Evolutionary conservation across 2,888 invertebrate species (phyloP).

Genomic region (Cerastoderma edule): DNA sequence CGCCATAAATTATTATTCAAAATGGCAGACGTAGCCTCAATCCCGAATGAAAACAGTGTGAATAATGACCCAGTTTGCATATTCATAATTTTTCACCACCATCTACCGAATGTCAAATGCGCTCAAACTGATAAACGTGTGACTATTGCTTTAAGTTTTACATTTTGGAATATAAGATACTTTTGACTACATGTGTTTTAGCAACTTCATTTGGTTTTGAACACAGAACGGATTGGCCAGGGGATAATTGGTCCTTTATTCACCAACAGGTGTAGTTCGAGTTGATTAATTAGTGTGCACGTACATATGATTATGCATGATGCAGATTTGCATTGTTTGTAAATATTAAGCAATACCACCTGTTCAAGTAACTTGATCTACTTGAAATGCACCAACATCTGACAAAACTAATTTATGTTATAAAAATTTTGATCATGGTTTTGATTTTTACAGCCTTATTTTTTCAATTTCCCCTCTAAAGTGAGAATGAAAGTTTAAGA

Average conservation of each 20-base stretch:
- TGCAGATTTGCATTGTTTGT: constrained; percentile 20
- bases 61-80: constrained; percentile 74
- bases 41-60: constrained; percentile 72
- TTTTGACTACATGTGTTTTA: no score
- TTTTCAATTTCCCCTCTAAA: not conserved
- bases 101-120: no score
- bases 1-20: constrained; percentile 78
- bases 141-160: no score
- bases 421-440: not conserved
- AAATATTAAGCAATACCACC: not conserved
- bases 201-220: no score
- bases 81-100: constrained; percentile 70
- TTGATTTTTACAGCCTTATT: not conserved
- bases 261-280: no score
- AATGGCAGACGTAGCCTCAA: constrained; percentile 72
- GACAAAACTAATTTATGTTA: not conserved
- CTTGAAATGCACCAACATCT: not conserved
- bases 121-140: no score
- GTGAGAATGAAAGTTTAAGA: no score
- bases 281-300: constrained; percentile 3
- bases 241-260: no score
- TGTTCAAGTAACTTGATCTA: no score
- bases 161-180: no score
- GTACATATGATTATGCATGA: constrained; percentile 32
- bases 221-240: not conserved